phyloP scores from a whole-genome alignment of 2,888 invertebrate species.

The Oscheius sp. region DNA sequence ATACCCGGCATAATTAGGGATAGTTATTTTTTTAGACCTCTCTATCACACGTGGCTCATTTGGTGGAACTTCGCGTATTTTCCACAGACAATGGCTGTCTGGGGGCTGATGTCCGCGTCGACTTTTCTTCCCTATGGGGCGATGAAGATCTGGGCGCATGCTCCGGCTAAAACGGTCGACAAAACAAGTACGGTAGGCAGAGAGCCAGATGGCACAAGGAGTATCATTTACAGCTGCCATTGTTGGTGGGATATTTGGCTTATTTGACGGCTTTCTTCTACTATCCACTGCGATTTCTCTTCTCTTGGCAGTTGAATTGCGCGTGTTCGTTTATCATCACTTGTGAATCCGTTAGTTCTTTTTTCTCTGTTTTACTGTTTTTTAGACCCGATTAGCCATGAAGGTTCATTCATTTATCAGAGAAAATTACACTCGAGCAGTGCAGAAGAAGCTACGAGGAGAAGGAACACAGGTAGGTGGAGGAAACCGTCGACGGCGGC shows the following conservation, averaged over 20 bases:
- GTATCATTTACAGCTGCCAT: constrained; percentile 39
- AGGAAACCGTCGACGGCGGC: no score
- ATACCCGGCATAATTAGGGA: background rate
- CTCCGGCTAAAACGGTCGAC: constrained; percentile 51
- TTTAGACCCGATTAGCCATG: constrained; percentile 71
- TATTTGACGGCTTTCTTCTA: constrained; percentile 67
- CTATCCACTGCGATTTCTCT: constrained; percentile 67
- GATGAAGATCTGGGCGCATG: constrained; percentile 62
- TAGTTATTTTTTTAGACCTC: constrained; percentile 54
- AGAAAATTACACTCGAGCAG: constrained; percentile 60
- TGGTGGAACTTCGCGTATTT: constrained; percentile 71
- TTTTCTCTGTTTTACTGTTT: constrained; percentile 25
- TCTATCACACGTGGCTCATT: constrained; percentile 71
- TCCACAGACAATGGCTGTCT: constrained; percentile 63
- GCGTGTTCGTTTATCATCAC: constrained; percentile 72
- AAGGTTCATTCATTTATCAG: constrained; percentile 71
- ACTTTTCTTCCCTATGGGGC: constrained; percentile 61
- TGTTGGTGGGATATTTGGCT: constrained; percentile 54
- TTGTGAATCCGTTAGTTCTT: constrained; percentile 67
- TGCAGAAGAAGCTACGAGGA: constrained; percentile 48
- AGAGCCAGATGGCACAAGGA: background rate
- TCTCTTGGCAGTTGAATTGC: constrained; percentile 62
- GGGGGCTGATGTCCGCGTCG: constrained; percentile 65
- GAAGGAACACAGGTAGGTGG: constrained; percentile 22
- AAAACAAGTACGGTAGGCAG: constrained; percentile 1